A percentile compares a stretch with the other conserved stretches of the same genome.
Evolutionary conservation across 2,888 invertebrate species (phyloP).

Genomic region (Tinea semifulvella): DNA sequence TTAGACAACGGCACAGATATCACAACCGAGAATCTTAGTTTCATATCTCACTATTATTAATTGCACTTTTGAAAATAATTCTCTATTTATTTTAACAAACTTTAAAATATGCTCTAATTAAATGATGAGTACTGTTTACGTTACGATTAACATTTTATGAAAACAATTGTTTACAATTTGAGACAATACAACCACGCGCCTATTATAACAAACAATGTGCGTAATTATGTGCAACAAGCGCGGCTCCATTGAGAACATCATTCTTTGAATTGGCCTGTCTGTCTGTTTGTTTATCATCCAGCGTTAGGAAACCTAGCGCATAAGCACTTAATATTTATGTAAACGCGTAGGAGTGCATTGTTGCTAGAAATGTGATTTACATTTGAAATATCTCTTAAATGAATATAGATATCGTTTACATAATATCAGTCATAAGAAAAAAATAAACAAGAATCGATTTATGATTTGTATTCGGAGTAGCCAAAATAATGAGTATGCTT

Average conservation of each 20-base stretch:
- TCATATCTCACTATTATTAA: conserved; percentile 1
- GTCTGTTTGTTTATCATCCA: conserved; percentile 6
- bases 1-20: background rate
- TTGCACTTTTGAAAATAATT: background rate
- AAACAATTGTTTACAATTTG: background rate
- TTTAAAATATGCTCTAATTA: too few species aligned
- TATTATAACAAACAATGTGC: conserved; percentile 3
- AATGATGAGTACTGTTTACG: too few species aligned
- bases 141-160: too few species aligned
- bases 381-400: background rate
- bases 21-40: background rate
- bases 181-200: background rate
- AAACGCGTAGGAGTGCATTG: background rate
- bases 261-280: conserved; percentile 1
- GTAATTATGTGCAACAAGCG: background rate
- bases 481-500: conserved; percentile 52
- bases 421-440: conserved; percentile 4
- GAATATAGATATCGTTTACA: conserved; percentile 3
- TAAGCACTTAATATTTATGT: conserved; percentile 5
- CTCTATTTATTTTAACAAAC: too few species aligned
- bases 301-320: conserved; percentile 6
- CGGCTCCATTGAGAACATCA: conserved; percentile 5
- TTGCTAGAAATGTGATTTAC: conserved; percentile 4
- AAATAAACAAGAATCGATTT: conserved; percentile 26
- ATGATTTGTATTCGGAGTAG: conserved; percentile 49